These are phyloP conservation scores for Amblyteles armatorius DNA, from an alignment of 2,888 invertebrate species.

Conservation along the genomic window DNA sequence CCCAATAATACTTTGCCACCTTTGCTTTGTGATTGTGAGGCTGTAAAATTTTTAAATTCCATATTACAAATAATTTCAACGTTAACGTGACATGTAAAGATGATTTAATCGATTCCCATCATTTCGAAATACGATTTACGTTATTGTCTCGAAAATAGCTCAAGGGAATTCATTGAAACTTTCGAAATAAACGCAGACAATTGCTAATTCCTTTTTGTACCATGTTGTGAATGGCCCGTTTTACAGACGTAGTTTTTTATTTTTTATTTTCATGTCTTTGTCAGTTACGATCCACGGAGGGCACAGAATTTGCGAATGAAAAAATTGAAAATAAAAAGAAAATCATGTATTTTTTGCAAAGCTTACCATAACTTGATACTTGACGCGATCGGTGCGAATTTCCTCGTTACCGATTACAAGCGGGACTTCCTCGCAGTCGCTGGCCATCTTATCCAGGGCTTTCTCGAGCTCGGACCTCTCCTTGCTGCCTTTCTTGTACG, in stretches of 20 bases:
- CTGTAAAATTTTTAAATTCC: constrained; percentile 85
- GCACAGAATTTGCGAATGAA: neutral
- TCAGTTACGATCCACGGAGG: neutral
- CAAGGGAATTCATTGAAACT: too few species aligned
- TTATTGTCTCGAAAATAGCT: too few species aligned
- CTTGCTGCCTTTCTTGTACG: constrained; percentile 93
- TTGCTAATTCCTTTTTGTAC: neutral
- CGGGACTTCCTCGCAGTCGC: constrained; percentile 93
- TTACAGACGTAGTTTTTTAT: neutral
- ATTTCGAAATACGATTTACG: too few species aligned
- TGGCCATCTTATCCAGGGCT: constrained; percentile 89
- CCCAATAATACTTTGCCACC: constrained; percentile 97
- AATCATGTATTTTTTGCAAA: neutral
- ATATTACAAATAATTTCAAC: too few species aligned
- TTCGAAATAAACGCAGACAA: too few species aligned
- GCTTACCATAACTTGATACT: constrained; percentile 91
- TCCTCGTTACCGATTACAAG: constrained; percentile 98
- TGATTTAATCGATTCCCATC: too few species aligned
- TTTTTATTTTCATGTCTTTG: neutral
- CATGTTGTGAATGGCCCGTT: neutral
- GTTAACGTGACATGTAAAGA: too few species aligned
- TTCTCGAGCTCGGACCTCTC: constrained; percentile 91
- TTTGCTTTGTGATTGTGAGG: constrained; percentile 96
- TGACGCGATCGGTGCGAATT: constrained; percentile 90
- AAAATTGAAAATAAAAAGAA: neutral